Evolutionary conservation across 2,113 vertebrate species (phyloP).

Genomic region (Patagioenas fasciata): DNA sequence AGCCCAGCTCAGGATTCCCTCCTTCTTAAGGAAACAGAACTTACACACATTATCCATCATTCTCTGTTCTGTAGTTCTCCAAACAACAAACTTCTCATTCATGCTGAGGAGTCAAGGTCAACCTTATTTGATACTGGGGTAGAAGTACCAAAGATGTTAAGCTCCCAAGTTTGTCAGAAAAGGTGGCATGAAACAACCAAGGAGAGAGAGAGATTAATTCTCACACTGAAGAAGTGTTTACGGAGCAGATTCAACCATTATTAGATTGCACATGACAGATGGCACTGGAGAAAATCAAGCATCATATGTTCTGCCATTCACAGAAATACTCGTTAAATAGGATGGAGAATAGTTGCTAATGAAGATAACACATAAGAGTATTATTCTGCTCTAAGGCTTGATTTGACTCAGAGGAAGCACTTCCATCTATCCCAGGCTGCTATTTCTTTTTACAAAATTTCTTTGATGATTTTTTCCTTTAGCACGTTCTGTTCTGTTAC

Average conservation of each 20-base stretch:
- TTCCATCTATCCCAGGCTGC: slow-evolving; percentile 2
- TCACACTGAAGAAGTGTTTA: slow-evolving; percentile 1
- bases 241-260: slow-evolving; percentile 10
- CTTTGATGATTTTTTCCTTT: slow-evolving; percentile 19
- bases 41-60: background rate
- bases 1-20: background rate
- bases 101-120: rapidly evolving
- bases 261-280: slow-evolving; percentile 29
- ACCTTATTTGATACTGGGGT: background rate
- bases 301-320: background rate
- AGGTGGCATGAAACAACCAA: background rate
- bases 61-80: background rate
- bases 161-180: background rate
- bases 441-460: slow-evolving; percentile 9
- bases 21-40: background rate
- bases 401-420: slow-evolving; percentile 10
- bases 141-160: background rate
- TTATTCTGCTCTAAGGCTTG: slow-evolving; percentile 29
- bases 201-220: background rate
- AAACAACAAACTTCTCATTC: background rate
- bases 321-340: slow-evolving; percentile 21
- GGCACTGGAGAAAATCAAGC: slow-evolving; percentile 36
- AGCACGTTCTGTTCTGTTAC: slow-evolving; percentile 9
- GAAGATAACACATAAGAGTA: background rate
- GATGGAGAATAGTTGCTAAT: slow-evolving; percentile 20